phyloP scores from a whole-genome alignment of 2,888 invertebrate genomes.

The Plusia festucae region DNA sequence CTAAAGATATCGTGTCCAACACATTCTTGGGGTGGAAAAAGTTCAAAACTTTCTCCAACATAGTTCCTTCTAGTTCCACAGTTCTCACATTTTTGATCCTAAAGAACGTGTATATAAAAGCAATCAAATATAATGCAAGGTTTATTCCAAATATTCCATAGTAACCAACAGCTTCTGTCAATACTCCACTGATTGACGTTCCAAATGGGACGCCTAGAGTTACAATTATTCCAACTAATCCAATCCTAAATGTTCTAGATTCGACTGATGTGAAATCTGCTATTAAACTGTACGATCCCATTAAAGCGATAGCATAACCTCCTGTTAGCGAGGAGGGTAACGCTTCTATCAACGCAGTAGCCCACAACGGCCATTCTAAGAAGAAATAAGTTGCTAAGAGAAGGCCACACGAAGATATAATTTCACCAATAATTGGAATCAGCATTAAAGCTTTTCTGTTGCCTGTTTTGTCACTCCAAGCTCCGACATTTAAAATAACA shows the following conservation, averaged over 20 bases:
- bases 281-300: conserved; percentile 90
- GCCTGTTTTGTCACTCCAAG: conserved; percentile 90
- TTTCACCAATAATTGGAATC: conserved; percentile 88
- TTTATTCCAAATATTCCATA: conserved; percentile 82
- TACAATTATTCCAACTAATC: conserved; percentile 88
- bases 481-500: conserved; percentile 89
- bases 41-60: conserved; percentile 63
- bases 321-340: conserved; percentile 89
- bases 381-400: conserved; percentile 88
- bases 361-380: conserved; percentile 88
- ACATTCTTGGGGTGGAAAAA: conserved; percentile 80
- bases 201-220: conserved; percentile 86
- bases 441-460: conserved; percentile 89
- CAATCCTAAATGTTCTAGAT: conserved; percentile 90
- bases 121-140: conserved; percentile 72
- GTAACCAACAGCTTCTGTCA: conserved; percentile 82
- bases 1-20: conserved; percentile 80
- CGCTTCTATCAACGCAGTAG: conserved; percentile 87
- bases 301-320: conserved; percentile 87
- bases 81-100: conserved; percentile 78
- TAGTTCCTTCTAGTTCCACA: conserved; percentile 69
- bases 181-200: conserved; percentile 85
- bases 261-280: conserved; percentile 90
- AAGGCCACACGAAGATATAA: conserved; percentile 85
- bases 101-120: conserved; percentile 76